phyloP scores from a whole-genome alignment of 2,888 invertebrate genomes.

The Hyles lineata region DNA sequence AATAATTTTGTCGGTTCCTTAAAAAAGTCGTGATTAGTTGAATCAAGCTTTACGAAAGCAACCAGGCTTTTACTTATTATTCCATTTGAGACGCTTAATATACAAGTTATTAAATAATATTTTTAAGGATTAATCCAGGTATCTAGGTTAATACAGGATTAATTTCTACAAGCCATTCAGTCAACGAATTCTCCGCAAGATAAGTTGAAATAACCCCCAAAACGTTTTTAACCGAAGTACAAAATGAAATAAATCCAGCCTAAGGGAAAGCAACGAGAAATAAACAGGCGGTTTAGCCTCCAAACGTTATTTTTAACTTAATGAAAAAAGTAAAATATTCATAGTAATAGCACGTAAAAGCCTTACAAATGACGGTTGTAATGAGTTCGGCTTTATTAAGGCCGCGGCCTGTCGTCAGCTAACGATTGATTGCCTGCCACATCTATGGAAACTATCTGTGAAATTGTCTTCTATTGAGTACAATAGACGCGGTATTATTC shows the following conservation, averaged over 20 bases:
- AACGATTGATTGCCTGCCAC: conserved; percentile 39
- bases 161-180: neutral
- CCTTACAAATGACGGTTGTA: conserved; percentile 37
- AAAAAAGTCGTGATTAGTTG: no score
- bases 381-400: conserved; percentile 38
- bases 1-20: no score
- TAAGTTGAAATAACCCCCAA: neutral
- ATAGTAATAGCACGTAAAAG: conserved; percentile 34
- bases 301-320: conserved; percentile 40
- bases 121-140: no score
- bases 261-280: neutral
- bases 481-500: conserved; percentile 11
- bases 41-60: no score
- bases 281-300: conserved; percentile 17
- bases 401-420: conserved; percentile 38
- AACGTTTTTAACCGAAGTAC: conserved; percentile 1
- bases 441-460: conserved; percentile 21
- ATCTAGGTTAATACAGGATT: no score
- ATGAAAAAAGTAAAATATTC: conserved; percentile 48
- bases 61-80: no score
- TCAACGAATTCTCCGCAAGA: neutral
- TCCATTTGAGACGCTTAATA: no score
- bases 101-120: no score
- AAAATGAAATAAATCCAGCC: conserved; percentile 14
- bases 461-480: conserved; percentile 20